phyloP scores from a whole-genome alignment of 2,888 invertebrate genomes.

The Harpalus rubripes region DNA sequence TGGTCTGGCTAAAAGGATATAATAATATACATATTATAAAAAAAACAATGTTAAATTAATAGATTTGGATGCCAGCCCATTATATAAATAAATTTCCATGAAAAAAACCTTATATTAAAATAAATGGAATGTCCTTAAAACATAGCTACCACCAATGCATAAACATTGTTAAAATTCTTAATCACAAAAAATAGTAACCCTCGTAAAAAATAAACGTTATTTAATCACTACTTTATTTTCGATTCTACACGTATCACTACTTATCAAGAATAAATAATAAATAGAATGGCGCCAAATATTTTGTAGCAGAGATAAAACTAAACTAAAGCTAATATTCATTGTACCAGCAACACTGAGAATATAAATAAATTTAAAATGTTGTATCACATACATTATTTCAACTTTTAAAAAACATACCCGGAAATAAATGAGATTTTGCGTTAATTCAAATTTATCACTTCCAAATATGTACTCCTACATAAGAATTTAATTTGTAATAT shows the following conservation, averaged over 20 bases:
- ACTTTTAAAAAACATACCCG: too few relatives aligned
- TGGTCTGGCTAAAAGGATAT: conserved; percentile 11
- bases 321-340: conserved; percentile 24
- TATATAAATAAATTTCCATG: conserved; percentile 29
- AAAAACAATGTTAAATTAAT: background rate
- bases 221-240: conserved; percentile 34
- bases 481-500: background rate
- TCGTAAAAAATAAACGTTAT: conserved; percentile 46
- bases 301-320: conserved; percentile 33
- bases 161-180: conserved; percentile 51
- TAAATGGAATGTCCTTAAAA: conserved; percentile 53
- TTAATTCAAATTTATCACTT: background rate
- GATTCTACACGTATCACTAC: conserved; percentile 32
- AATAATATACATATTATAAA: conserved; percentile 15
- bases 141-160: conserved; percentile 60
- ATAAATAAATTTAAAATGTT: background rate
- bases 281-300: conserved; percentile 46
- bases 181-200: conserved; percentile 64
- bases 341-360: background rate
- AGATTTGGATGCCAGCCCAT: conserved; percentile 33
- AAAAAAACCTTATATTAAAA: conserved; percentile 34
- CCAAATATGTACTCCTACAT: background rate
- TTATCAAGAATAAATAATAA: conserved; percentile 56
- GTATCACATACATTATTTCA: background rate
- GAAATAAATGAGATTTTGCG: too few relatives aligned